Evolutionary conservation across 2,797 vertebrate species (phyloP), one percentile per base, ranked within the genome.

Genomic region (Gallirallus australis): DNA sequence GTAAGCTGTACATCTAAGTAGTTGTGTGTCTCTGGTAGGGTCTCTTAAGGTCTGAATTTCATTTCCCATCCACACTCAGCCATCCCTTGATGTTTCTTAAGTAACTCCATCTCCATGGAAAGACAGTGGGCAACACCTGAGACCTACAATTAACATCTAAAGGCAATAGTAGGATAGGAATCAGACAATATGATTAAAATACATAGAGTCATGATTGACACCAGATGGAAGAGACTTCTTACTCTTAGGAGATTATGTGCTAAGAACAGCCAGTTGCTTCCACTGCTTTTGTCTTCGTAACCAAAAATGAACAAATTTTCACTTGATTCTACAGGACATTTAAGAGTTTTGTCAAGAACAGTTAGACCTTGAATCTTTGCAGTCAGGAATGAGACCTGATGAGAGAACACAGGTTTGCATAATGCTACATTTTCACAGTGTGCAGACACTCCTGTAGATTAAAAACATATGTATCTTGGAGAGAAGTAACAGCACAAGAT

Each of bases 381-480:
- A 52, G 15, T 48, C 53, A 89, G n/a, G 23, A 83, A 25, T 1
- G 15, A 57, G 20, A 45, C 48, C 19, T 68, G 35, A 72, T 4
- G 7, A 27, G 39, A 56, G 37, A 87, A 54, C 9, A 28, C 2
- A 4, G 14, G 19, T 57, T 77, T 75, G 19, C 16, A 11, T 31
- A 71, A 35, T 24, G 9, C 37, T 68, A 37, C 7, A 35, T 30
- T 84, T 89, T 71, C 47, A 48, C 9, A 33, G 35, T 7, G 19
- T 21, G 21, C 15, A 66, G 23, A 42, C 24, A 76, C 7, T 31
- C 13, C 24, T 64, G 33, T 53, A 86, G 47, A 82, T 68, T 77
- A 63, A 16, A 70, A 70, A 66, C 0, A 0, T 11, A 14, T 7
- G 2, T 39, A 9, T 42, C 56, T 76, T 13, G 21, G 9, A 6